Conservation (phyloP, 2,113 vertebrate species). For the Lamprotornis superbus region DNA sequence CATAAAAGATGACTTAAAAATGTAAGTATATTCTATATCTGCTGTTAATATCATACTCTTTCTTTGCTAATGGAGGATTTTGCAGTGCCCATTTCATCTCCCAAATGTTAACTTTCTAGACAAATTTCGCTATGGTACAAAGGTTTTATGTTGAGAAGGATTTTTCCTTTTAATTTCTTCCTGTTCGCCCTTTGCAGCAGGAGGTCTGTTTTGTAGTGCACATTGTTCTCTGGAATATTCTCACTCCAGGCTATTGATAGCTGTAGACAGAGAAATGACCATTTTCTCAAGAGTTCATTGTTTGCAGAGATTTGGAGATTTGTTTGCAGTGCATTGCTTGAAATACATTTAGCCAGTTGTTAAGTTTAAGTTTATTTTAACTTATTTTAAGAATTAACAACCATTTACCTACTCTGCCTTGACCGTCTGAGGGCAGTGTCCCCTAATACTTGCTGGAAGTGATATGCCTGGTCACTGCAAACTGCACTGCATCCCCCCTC, state of each 20-base stretch:
- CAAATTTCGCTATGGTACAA: constrained; percentile 7
- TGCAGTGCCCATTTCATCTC: not conserved
- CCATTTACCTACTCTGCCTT: not conserved
- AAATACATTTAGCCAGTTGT: not conserved
- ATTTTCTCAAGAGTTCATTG: not conserved
- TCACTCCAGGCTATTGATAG: not conserved
- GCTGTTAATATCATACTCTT: constrained; percentile 12
- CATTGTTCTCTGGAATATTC: not conserved
- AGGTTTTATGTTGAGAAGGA: not conserved
- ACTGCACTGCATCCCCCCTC: not conserved
- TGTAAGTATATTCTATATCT: constrained; percentile 6
- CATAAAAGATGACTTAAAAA: constrained; percentile 23
- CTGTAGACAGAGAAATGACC: not conserved
- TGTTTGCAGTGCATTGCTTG: not conserved
- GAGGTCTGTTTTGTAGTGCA: not conserved
- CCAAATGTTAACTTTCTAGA: constrained; percentile 8
- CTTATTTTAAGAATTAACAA: not conserved
- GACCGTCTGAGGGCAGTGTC: constrained; percentile 13
- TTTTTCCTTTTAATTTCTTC: constrained; percentile 24
- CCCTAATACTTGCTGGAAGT: constrained; percentile 1
- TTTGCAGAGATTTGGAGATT: not conserved
- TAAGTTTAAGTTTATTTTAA: not conserved
- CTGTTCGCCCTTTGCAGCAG: not conserved
- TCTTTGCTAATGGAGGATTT: constrained; percentile 9
- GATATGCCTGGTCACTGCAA: not conserved